phyloP scores from a whole-genome alignment of 1,140 invertebrate genomes.

The Drosophila mauritiana region DNA sequence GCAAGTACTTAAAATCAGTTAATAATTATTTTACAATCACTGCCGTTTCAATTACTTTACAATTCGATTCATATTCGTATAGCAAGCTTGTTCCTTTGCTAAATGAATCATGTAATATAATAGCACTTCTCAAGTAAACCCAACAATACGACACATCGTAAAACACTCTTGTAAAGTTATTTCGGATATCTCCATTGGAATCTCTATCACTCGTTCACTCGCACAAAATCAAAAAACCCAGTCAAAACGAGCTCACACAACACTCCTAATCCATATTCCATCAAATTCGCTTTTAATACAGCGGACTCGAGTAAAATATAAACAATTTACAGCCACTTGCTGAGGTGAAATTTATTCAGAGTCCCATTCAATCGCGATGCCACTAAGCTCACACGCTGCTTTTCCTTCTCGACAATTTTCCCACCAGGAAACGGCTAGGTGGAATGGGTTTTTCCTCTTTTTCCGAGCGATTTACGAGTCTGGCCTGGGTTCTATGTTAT shows the following conservation, averaged over 20 bases:
- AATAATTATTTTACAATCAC: background rate
- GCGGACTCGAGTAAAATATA: constrained; percentile 47
- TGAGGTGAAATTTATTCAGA: constrained; percentile 54
- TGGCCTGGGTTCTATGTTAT: constrained; percentile 19
- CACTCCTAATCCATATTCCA: constrained; percentile 46
- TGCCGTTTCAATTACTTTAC: too few relatives aligned
- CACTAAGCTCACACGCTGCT: constrained; percentile 50
- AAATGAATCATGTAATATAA: constrained; percentile 4
- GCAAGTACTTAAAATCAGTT: too few relatives aligned
- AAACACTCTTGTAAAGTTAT: constrained; percentile 4
- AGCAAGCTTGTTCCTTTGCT: background rate
- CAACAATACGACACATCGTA: background rate
- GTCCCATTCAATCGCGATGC: constrained; percentile 52
- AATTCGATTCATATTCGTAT: background rate
- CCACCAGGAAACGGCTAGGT: too few relatives aligned
- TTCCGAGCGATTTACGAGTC: constrained; percentile 52
- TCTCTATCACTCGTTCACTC: background rate
- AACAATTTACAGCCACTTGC: constrained; percentile 53
- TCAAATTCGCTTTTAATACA: constrained; percentile 53
- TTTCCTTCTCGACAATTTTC: constrained; percentile 2
- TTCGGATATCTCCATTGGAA: constrained; percentile 6
- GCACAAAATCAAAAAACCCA: constrained; percentile 26
- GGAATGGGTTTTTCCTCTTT: constrained; percentile 40
- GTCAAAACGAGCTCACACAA: constrained; percentile 20
- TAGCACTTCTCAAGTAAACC: background rate